Evolutionary conservation across 2,113 vertebrate genomes (phyloP).

Genomic region (cattle (Bos taurus)): ARS-UCD2.0 NC_037343.1:7516001-7516500

Average conservation of each 20-base stretch:
- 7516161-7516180: neutral
- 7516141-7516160: conserved; percentile 24
- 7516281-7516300: neutral
- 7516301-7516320: neutral
- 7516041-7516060: neutral
- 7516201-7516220: neutral
- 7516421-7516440: neutral
- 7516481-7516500: neutral
- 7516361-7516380: neutral
- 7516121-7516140: neutral
- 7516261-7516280: neutral
- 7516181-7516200: neutral
- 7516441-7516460: neutral
- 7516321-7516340: neutral
- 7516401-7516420: neutral
- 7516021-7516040: neutral
- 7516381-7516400: neutral
- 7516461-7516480: neutral
- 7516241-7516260: neutral
- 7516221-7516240: neutral
- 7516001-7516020: neutral
- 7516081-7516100: neutral
- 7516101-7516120: neutral
- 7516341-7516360: neutral
- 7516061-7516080: neutral